These are phyloP conservation scores for Triplophysa rosa DNA, from an alignment of 2,113 vertebrate species.

Conservation along the genomic window DNA sequence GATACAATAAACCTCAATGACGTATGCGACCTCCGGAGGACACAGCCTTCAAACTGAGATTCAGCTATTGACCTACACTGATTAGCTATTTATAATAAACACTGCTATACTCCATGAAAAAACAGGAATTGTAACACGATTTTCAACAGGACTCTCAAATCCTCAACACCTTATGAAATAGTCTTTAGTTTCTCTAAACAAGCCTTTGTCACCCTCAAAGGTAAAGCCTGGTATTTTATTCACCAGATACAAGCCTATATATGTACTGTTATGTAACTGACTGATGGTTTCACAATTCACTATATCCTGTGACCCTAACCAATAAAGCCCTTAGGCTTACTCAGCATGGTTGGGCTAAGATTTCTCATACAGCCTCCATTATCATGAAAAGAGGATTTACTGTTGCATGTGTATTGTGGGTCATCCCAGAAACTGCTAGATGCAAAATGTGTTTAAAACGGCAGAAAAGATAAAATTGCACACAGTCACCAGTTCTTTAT, in stretches of 20 bases:
- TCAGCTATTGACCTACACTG: too few relatives aligned
- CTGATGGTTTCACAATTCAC: constrained; percentile 12
- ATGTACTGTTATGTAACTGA: constrained; percentile 26
- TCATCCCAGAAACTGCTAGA: neutral
- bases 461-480: constrained; percentile 1
- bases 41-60: too few relatives aligned
- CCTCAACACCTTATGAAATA: neutral
- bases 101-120: too few relatives aligned
- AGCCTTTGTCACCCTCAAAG: neutral
- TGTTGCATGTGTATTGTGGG: neutral
- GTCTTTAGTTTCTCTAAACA: constrained; percentile 15
- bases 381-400: constrained; percentile 24
- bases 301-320: constrained; percentile 17
- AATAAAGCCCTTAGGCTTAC: constrained; percentile 15
- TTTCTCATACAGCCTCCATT: constrained; percentile 14
- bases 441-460: neutral
- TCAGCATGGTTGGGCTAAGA: constrained; percentile 19
- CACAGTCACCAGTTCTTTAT: neutral
- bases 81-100: too few relatives aligned
- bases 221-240: neutral
- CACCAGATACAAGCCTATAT: constrained; percentile 41
- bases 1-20: too few relatives aligned
- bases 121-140: too few relatives aligned
- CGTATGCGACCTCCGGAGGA: too few relatives aligned
- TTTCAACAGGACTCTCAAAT: neutral